Base-by-base conservation (phyloP, 2,797 vertebrate genomes). In the Macroramphosus scolopax region DNA sequence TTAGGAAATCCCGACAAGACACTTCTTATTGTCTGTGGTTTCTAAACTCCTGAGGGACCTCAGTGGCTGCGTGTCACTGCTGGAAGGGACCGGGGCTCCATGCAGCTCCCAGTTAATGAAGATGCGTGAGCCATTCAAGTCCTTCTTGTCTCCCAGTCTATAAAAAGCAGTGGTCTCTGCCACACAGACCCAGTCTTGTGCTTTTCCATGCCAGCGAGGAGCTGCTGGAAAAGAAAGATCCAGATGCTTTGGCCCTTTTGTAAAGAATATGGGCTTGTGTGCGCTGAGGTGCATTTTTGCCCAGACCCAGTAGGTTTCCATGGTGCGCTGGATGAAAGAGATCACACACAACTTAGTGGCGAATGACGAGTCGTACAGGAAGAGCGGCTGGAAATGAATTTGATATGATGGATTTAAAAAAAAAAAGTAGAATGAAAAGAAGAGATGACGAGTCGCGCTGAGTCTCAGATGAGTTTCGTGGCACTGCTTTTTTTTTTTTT, bases 221-320 rank as follows among this genome's bases (percentile, higher is more conserved):
- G 82, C 75, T 77, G 63, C 61, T 77, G 77, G 81, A 84, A 75
- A 81, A 76, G 52, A 80, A 72, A 55, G 60, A 71, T 84, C 89
- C 89, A 91, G 90, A 92, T 92, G 88, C 89, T 89, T 74, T 79
- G 78, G 73, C 77, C 75, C 52, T 75, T 84, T 81, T 82, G 78
- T 78, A 61, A 75, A 89, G 89, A 89, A 85, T 87, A 83, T 87
- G 90, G 90, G 89, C 90, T 90, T 88, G 90, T 91, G 87, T 80
- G 87, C 69, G 77, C 82, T 63, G 87, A 88, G 85, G 88, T 88
- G 88, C 82, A 92, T 92, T 89, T 91, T 91, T 92, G 82, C 88
- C 83, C 67, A 83, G 84, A 86, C 78, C 78, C 81, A 75, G 78
- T 51, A 85, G 78, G 91, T 90, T 87, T 87, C 87, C 87, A 87